Evolutionary conservation across 92 coral and sea anemone genomes (phyloP), one percentile per base, ranked within the genome.

Genomic region (Zoanthus solanderi): DNA sequence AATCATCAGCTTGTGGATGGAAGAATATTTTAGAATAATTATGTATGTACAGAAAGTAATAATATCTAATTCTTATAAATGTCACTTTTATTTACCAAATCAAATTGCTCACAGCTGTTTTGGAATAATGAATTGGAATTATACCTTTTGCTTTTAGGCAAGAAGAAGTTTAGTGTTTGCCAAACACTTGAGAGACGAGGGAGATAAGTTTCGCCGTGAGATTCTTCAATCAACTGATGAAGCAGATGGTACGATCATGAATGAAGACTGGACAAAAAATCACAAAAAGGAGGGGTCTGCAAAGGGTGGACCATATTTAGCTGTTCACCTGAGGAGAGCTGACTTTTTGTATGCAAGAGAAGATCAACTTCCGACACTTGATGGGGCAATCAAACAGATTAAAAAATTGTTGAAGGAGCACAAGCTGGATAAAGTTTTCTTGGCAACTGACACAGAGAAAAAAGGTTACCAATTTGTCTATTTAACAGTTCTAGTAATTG

Each of bases 141-240:
- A 11, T 13, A 60, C 18, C 7, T n/a, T 5, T 46, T 58, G 42
- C 65, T 17, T 65, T 17, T 76, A 97, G 99, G 99, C 99, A 37
- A 92, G 99, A 31, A 88, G 98, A 84, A 97, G 99, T 85, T 85
- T 95, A 86, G 99, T 97, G 15, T 97, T 97, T 90, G 99, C 99
- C 6, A 97, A 97, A 46, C 98, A 97, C 74, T 87, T 97, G 83
- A 89, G 98, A 73, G 93, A 94, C 44, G 95, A 92, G 86, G 99
- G 98, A 14, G 99, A 97, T 88, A 97, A 94, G 61, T 97, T 93
- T 88, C 93, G 99, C 23, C 78, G 86, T 77, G 94, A 97, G 79
- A 44, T 92, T 37, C 90, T 97, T 44, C 88, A 94, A 61, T 97
- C 99, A 74, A 93, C 91, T 63, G 99, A 97, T 73, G 94, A 93